Base-by-base conservation (phyloP, 2,113 vertebrate species). In the Otocyon megalotis region DNA sequence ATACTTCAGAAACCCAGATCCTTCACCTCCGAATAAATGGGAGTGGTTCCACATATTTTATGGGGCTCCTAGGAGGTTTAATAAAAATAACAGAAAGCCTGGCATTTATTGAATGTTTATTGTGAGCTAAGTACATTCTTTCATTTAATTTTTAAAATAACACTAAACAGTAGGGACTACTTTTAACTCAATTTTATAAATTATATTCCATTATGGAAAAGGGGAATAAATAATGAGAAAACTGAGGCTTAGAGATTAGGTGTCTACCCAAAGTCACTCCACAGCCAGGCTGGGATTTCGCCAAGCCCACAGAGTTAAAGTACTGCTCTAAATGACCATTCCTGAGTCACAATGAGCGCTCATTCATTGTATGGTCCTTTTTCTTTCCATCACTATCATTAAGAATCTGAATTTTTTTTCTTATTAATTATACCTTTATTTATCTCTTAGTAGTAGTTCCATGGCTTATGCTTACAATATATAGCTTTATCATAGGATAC, bases 141-240 rank as follows among this genome's bases (percentile, higher is more conserved):
- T 88, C 50, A 88, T 74, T 84, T 80, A 30, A 63, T 90, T 20
- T 74, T 94, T 92, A 88, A 88, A 77, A 20, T 37, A 94, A 69
- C 37, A 65, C 53, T 83, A 48, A 71, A 84, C 88, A 67, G 3
- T 53, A 94, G 20, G 7, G 35, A 48, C 13, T 67, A 71, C 19
- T 54, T 60, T 63, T 84, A 54, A 92, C 71, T 69, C 26, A 76
- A 10, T 53, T 87, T 54, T 88, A 77, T 19, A 79, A 84, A 63
- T 63, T 69, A n/a, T 56, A 71, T 43, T 84, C n/a, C 28, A 79
- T 76, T 56, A 77, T 26, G 20, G 15, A 92, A 95, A 84, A n/a
- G 53, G 20, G 15, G 69, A 60, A 37, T 32, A 88, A 67, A 77
- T 19, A 35, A 12, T 35, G 48, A 88, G 30, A 77, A 90, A 88